Evolutionary conservation across 2,113 vertebrate genomes (phyloP).

Genomic region (Nycticorax nycticorax): DNA sequence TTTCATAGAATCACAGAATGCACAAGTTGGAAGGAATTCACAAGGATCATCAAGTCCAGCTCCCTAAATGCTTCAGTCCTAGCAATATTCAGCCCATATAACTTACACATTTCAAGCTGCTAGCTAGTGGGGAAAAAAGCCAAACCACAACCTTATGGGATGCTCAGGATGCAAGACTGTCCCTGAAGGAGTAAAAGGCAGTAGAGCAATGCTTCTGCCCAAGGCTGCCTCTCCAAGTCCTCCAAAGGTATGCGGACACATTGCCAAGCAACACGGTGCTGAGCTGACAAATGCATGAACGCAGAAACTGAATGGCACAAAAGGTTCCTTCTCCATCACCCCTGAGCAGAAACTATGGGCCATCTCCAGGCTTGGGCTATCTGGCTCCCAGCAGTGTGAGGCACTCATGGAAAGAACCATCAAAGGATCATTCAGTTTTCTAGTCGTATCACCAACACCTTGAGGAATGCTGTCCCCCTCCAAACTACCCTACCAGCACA

Average conservation of each 20-base stretch:
- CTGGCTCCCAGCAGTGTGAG: not conserved
- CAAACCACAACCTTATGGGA: not conserved
- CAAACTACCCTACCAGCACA: not conserved
- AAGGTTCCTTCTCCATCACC: not conserved
- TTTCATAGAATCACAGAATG: not conserved
- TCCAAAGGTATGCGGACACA: fast-evolving
- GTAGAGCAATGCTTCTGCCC: not conserved
- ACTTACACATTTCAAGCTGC: not conserved
- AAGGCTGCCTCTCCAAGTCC: not conserved
- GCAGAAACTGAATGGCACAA: not conserved
- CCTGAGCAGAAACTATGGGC: not conserved
- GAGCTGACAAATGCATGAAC: not conserved
- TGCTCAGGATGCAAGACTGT: not conserved
- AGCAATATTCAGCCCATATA: not conserved
- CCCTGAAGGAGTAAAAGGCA: not conserved
- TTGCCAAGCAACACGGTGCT: fast-evolving
- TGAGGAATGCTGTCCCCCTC: not conserved
- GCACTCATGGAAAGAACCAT: not conserved
- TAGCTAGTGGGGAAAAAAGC: not conserved
- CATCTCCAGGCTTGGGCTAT: not conserved
- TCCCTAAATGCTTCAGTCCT: not conserved
- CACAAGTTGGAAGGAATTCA: not conserved
- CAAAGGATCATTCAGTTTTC: not conserved
- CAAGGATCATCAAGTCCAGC: not conserved
- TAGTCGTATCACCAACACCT: not conserved